Evolutionary conservation across 2,797 vertebrate species (phyloP), one percentile per base, ranked within the genome.

Genomic region (Cryptoblepharus egeriae): DNA sequence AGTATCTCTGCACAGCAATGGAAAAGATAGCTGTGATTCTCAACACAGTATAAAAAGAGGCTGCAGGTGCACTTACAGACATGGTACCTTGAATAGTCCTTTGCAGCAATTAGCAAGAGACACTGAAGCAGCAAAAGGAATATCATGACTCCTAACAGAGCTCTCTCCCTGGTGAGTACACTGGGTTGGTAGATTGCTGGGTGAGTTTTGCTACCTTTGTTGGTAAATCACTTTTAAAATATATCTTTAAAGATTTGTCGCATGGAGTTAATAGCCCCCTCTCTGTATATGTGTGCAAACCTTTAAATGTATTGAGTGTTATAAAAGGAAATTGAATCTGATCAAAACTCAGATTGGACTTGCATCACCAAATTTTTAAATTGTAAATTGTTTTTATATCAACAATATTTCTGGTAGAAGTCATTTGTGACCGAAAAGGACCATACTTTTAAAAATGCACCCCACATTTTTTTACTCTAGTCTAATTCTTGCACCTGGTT

Each of bases 1-100:
- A 15, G 2, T 16, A 52, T 45, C 71, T 42, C 13, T 3, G 2
- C 22, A 55, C 74, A 79, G 87, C 90, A 92, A 37, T 91, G 74
- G 88, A 93, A 96, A 95, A 39, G 85, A 1, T 87, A 83, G 20
- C 81, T 88, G 84, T 78, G 89, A 85, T 88, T 89, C 87, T 69
- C 80, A 12, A 61, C 68, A 79, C 13, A 5, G 73, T 94, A 96
- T 95, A 96, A 95, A 95, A 91, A 79, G 20, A 13, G 83, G 71
- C 3, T 45, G 52, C 18, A 2, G 0, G 24, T 63, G 45, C 35
- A 5, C 77, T 85, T 57, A 16, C 64, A 82, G 69, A 80, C 72
- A 85, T 7, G 3, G 58, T 0, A 63, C 24, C 24, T 57, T 52
- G 78, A 49, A 74, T 5, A 15, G 12, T 22, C 9, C 18, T 8